phyloP scores from a whole-genome alignment of 2,113 vertebrate species.

The Heterotilapia buettikoferi region DNA sequence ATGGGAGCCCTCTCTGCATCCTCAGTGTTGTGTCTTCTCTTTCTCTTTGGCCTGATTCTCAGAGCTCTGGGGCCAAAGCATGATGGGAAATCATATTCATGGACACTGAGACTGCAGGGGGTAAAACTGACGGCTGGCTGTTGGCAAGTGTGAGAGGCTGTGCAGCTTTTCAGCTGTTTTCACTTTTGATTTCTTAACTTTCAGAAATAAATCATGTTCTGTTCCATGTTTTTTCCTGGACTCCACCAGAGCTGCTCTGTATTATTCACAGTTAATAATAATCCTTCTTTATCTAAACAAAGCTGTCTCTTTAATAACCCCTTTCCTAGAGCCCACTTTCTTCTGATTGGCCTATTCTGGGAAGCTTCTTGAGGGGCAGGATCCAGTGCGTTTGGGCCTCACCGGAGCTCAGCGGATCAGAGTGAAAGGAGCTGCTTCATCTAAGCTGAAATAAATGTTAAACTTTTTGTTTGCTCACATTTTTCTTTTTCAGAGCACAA shows the following conservation, averaged over 20 bases:
- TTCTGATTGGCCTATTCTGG: neutral
- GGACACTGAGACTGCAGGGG: neutral
- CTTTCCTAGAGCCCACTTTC: neutral
- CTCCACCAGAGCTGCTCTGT: neutral
- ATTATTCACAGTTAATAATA: neutral
- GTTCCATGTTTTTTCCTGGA: neutral
- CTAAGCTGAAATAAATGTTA: neutral
- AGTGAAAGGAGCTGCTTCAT: neutral
- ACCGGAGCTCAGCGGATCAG: neutral
- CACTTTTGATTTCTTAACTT: neutral
- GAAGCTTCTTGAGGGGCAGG: neutral
- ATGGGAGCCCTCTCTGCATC: neutral
- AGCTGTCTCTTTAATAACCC: neutral
- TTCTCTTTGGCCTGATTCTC: neutral
- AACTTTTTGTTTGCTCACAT: neutral
- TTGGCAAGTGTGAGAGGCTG: neutral
- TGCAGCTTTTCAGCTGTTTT: neutral
- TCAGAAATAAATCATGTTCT: neutral
- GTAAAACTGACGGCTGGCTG: neutral
- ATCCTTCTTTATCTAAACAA: neutral
- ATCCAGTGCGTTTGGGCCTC: neutral
- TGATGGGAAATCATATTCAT: neutral
- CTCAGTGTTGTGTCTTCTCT: neutral
- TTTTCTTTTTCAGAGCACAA: constrained; percentile 56
- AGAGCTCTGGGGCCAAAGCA: neutral